Conservation (phyloP, 2,113 vertebrate species). For the Catagonus wagneri region DNA sequence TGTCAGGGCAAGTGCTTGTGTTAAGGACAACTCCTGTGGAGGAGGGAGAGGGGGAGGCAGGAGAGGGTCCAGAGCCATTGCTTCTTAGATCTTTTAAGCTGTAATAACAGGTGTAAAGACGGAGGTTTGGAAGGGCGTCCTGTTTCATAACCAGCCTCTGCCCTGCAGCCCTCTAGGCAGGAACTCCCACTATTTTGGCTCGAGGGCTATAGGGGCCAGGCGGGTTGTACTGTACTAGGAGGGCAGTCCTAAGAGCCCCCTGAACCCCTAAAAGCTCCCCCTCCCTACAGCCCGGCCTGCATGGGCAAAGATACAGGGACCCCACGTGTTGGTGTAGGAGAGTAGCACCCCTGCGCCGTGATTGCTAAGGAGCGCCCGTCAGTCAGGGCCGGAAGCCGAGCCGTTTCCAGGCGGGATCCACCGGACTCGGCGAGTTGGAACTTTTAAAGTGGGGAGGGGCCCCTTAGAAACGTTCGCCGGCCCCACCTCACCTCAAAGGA, state of each 20-base stretch:
- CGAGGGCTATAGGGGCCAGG: background rate
- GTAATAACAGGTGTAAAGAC: conserved; percentile 84
- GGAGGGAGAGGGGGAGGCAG: background rate
- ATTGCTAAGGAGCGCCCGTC: background rate
- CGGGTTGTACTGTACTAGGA: background rate
- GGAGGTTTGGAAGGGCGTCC: background rate
- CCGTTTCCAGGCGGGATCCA: conserved; percentile 8
- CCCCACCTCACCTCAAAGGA: conserved; percentile 47
- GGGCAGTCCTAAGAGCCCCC: background rate
- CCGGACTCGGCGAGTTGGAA: background rate
- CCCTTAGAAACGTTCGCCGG: background rate
- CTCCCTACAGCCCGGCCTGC: background rate
- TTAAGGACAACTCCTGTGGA: background rate
- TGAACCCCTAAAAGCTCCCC: background rate
- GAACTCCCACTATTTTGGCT: conserved; percentile 42
- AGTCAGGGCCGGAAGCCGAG: background rate
- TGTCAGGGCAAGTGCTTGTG: background rate
- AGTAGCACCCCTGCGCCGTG: background rate
- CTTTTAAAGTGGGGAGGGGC: conserved; percentile 19
- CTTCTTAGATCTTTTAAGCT: conserved; percentile 45
- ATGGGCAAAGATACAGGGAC: background rate
- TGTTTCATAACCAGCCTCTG: background rate
- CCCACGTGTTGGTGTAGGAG: background rate
- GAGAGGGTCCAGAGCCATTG: background rate
- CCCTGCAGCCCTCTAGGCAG: background rate